phyloP scores from a whole-genome alignment of 2,113 vertebrate genomes.

The Epinephelus moara region DNA sequence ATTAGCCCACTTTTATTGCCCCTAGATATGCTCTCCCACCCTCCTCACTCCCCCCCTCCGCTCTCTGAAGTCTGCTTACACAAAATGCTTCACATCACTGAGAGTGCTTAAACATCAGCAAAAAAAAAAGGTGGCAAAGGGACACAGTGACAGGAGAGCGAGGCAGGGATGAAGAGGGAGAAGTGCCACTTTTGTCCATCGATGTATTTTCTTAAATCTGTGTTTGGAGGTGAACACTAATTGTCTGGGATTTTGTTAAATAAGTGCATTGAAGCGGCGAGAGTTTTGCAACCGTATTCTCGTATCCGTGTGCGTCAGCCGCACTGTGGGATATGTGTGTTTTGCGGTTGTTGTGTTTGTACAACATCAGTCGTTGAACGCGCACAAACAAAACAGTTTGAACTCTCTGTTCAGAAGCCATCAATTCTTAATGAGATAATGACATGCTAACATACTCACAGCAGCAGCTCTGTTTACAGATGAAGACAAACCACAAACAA shows the following conservation, averaged over 20 bases:
- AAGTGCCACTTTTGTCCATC: slow-evolving; percentile 28
- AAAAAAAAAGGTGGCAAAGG: slow-evolving; percentile 34
- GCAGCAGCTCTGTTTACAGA: slow-evolving; percentile 80
- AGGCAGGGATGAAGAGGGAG: slow-evolving; percentile 2
- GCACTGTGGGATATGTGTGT: slow-evolving; percentile 51
- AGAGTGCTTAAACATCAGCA: slow-evolving; percentile 55
- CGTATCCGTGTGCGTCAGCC: slow-evolving; percentile 7
- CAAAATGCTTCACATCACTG: slow-evolving; percentile 60
- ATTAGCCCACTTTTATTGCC: slow-evolving; percentile 81
- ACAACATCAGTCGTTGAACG: slow-evolving; percentile 51
- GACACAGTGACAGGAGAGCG: slow-evolving; percentile 15
- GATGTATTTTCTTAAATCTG: slow-evolving; percentile 31
- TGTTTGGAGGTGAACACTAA: slow-evolving; percentile 10
- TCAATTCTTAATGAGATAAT: slow-evolving; percentile 85
- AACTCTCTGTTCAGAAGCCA: slow-evolving; percentile 69
- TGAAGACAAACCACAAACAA: slow-evolving; percentile 80
- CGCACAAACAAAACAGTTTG: slow-evolving; percentile 76
- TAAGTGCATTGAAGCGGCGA: not conserved
- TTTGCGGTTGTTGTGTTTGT: slow-evolving; percentile 75
- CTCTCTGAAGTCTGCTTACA: slow-evolving; percentile 69
- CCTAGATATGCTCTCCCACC: slow-evolving; percentile 66
- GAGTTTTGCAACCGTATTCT: not conserved
- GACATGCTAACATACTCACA: slow-evolving; percentile 71
- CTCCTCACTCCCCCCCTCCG: slow-evolving; percentile 20
- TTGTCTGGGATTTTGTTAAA: not conserved